phyloP scores from a whole-genome alignment of 1,140 invertebrate species.

The Oedothorax gibbosus region DNA sequence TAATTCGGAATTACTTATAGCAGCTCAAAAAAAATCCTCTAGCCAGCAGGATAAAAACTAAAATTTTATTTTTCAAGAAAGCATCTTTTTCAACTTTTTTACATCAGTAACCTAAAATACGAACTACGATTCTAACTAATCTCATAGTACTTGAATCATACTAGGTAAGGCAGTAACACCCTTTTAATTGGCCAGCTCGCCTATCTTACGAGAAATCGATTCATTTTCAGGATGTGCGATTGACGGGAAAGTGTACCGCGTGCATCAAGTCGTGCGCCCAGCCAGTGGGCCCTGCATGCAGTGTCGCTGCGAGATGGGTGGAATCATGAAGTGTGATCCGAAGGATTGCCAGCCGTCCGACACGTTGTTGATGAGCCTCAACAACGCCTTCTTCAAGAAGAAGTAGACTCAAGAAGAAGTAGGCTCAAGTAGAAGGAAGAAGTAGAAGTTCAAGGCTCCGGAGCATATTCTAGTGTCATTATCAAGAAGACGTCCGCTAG shows the following conservation, averaged over 20 bases:
- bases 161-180: too few relatives aligned
- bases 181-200: background rate
- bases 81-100: too few relatives aligned
- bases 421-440: background rate
- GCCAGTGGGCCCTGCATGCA: constrained; percentile 90
- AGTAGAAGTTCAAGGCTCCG: too few relatives aligned
- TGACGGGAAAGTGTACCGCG: constrained; percentile 81
- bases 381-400: constrained; percentile 60
- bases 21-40: too few relatives aligned
- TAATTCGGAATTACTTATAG: too few relatives aligned
- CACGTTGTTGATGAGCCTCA: constrained; percentile 74
- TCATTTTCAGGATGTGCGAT: constrained; percentile 80
- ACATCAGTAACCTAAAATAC: background rate
- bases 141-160: too few relatives aligned
- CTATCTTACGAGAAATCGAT: background rate
- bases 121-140: too few relatives aligned
- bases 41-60: too few relatives aligned
- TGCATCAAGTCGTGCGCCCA: constrained; percentile 84
- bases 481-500: too few relatives aligned
- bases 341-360: constrained; percentile 87
- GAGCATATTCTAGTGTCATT: too few relatives aligned
- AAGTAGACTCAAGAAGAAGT: constrained; percentile 5
- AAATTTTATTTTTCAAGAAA: too few relatives aligned
- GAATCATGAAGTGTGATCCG: constrained; percentile 94
- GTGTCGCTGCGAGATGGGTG: constrained; percentile 79